phyloP scores from a whole-genome alignment of 1,140 invertebrate species.

The Eciton burchellii region DNA sequence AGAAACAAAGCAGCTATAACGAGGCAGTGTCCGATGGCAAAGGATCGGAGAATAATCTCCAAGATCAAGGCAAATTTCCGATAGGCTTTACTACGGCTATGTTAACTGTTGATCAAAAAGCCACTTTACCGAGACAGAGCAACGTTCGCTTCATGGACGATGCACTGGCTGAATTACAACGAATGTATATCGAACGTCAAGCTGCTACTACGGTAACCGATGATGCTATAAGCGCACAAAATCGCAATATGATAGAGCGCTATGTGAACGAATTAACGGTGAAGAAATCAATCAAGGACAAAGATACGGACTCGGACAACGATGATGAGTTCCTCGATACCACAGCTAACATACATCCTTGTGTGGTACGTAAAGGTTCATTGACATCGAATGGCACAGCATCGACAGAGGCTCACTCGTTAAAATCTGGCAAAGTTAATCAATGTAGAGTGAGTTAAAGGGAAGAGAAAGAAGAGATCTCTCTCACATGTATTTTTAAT shows the following conservation, averaged over 20 bases:
- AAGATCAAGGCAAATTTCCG: constrained; percentile 55
- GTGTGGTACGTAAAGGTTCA: constrained; percentile 74
- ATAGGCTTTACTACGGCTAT: constrained; percentile 75
- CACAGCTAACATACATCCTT: constrained; percentile 79
- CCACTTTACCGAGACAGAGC: constrained; percentile 38
- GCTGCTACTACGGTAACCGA: constrained; percentile 55
- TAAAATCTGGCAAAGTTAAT: constrained; percentile 63
- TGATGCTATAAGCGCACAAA: constrained; percentile 53
- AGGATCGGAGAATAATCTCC: constrained; percentile 5
- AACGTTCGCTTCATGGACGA: constrained; percentile 72
- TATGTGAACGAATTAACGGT: constrained; percentile 74
- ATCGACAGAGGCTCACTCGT: constrained; percentile 72
- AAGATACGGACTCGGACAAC: constrained; percentile 80
- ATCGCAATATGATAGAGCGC: constrained; percentile 78
- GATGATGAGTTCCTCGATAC: constrained; percentile 85
- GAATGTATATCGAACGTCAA: constrained; percentile 72
- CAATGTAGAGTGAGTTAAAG: constrained; percentile 74
- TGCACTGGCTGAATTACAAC: constrained; percentile 76
- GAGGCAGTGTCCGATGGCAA: background rate
- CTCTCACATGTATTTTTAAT: background rate
- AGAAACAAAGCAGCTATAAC: background rate
- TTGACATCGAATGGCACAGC: constrained; percentile 78
- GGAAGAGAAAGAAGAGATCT: background rate
- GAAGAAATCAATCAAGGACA: constrained; percentile 61
- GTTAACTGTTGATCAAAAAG: constrained; percentile 17